These are phyloP conservation scores for Peromyscus maniculatus DNA, from an alignment of 2,113 vertebrate genomes.

Conservation along the genomic window DNA sequence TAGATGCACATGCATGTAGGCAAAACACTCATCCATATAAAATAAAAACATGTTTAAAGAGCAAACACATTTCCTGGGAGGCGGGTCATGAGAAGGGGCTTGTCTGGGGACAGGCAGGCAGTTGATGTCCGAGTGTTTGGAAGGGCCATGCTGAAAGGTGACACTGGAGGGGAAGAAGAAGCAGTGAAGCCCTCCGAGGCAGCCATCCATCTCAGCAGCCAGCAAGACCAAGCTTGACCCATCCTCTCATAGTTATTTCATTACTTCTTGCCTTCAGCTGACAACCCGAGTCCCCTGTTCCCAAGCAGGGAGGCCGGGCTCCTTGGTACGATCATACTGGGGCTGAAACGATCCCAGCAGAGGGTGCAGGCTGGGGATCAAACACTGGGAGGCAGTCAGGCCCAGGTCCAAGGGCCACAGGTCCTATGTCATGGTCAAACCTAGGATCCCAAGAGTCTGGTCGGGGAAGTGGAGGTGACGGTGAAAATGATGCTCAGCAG, in stretches of 20 bases:
- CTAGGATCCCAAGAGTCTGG: background rate
- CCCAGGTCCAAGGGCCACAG: background rate
- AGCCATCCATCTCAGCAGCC: background rate
- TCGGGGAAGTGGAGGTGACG: fast-evolving
- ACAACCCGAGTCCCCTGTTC: background rate
- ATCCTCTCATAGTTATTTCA: background rate
- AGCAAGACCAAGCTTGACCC: background rate
- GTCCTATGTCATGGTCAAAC: too few species aligned
- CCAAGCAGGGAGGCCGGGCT: background rate
- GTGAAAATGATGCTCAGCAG: fast-evolving
- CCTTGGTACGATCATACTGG: background rate
- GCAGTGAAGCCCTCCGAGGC: background rate
- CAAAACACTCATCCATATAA: background rate
- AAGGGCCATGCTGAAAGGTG: background rate
- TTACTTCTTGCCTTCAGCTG: background rate
- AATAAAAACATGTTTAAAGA: background rate
- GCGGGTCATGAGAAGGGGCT: background rate
- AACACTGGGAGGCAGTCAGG: background rate
- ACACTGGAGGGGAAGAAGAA: background rate
- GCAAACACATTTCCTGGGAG: background rate
- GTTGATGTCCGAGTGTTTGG: background rate
- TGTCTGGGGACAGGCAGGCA: background rate
- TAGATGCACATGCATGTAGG: background rate
- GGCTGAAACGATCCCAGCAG: fast-evolving
- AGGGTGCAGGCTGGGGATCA: fast-evolving